Base-by-base conservation (phyloP, 2,888 invertebrate genomes). In the Argynnis bischoffii region DNA sequence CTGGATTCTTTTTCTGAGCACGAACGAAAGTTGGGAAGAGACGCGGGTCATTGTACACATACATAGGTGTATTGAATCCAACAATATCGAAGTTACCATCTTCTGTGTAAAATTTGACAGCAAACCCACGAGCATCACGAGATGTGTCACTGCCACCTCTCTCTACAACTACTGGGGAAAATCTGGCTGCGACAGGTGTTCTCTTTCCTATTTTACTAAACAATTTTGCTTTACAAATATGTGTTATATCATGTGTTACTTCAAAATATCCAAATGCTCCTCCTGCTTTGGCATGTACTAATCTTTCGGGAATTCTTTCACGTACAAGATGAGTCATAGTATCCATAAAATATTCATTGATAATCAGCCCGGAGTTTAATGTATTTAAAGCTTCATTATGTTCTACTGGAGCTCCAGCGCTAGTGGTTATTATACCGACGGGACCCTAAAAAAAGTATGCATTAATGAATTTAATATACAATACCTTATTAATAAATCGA, bases 251-350 rank as follows among this genome's bases (percentile, higher is more conserved):
- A 77, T 97, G 95, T 0, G 97, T 97, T 6, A 97, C 96, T 87
- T 97, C 96, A 77, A 97, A 97, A 79, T 96, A 96, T 0, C 96
- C 97, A 82, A 96, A 97, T 2, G 97, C 97, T 15, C 96, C 98
- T 48, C 96, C 97, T 69, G 98, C 98, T 88, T 98, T 98, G 0
- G 98, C 98, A 83, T 98, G 98, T 1, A 98, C 98, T 0, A 98
- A 96, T 71, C 98, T 94, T 84, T 98, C 98, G 0, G 98, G 98
- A 76, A 98, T 98, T 66, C 98, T 94, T 86, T 99, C 98, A 18
- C 98, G 93, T 78, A 95, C 95, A 77, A 98, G 97, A 81, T 97
- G 96, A 0, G 96, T 93, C 70, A 96, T 85, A 78, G 96, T 95
- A 76, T 97, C 96, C 71, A 97, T 81, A 74, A 95, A 95, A 60